Percentiles rank a stretch among this genome's conserved stretches.
phyloP scores from a whole-genome alignment of 2,113 vertebrate species.

The Papio anubis region DNA sequence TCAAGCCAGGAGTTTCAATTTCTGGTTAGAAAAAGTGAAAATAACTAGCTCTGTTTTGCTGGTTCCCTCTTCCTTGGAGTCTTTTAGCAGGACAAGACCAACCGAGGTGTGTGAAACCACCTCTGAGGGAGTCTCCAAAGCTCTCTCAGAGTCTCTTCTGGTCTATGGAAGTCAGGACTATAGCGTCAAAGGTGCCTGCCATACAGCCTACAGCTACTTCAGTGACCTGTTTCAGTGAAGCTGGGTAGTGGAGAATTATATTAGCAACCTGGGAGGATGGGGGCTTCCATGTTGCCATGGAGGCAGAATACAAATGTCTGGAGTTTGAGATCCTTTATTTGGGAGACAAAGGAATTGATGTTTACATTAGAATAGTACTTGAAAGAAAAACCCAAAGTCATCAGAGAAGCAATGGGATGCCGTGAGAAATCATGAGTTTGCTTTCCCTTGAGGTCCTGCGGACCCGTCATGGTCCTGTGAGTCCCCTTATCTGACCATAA shows the following conservation, averaged over 20 bases:
- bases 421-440: not conserved
- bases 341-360: not conserved
- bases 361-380: not conserved
- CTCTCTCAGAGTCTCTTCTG: not conserved
- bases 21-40: conserved; percentile 81
- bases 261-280: not conserved
- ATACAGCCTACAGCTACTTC: not conserved
- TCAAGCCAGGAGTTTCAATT: conserved; percentile 77
- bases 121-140: not conserved
- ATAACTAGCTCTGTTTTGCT: conserved; percentile 81
- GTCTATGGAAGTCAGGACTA: not conserved
- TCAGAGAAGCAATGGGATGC: not conserved
- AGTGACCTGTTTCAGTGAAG: not conserved
- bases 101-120: not conserved
- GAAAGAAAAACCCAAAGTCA: not conserved
- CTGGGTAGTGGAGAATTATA: not conserved
- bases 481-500: not conserved
- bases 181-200: not conserved
- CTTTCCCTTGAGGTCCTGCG: not conserved
- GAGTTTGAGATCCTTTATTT: not conserved
- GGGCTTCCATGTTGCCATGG: not conserved
- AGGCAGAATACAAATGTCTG: not conserved
- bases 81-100: conserved; percentile 23
- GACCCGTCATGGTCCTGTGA: not conserved
- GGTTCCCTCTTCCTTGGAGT: conserved; percentile 19